A percentile compares a stretch with the other conserved stretches of the same genome.
phyloP scores from a whole-genome alignment of 2,113 vertebrate genomes.

The Pelusios castaneus region DNA sequence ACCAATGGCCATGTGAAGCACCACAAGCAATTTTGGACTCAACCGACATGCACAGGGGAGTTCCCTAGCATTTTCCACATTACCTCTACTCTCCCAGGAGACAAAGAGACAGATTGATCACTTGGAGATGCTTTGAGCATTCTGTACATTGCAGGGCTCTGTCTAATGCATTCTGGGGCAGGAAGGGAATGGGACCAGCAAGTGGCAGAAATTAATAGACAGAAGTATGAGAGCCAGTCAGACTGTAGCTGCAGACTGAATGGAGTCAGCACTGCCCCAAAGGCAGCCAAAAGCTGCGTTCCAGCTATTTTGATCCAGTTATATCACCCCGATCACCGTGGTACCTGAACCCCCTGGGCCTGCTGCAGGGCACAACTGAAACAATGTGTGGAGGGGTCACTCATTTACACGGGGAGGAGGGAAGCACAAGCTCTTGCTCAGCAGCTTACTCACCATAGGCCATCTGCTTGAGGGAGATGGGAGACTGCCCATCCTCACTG shows the following conservation, averaged over 20 bases:
- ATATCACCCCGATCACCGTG: neutral
- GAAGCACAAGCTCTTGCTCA: neutral
- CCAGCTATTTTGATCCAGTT: neutral
- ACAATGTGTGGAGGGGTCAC: fast-evolving
- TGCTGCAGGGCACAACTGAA: neutral
- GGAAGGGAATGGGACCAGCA: neutral
- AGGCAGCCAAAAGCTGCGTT: neutral
- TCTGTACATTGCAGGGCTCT: neutral
- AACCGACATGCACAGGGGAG: fast-evolving
- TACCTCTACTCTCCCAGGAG: neutral
- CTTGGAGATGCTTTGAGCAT: neutral
- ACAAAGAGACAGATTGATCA: neutral
- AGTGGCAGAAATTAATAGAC: neutral
- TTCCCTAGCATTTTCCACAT: too few species aligned
- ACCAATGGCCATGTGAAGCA: fast-evolving
- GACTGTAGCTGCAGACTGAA: too few species aligned
- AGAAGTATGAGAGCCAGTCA: neutral
- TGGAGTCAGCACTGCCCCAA: too few species aligned
- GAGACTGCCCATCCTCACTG: constrained; percentile 78
- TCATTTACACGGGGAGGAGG: neutral
- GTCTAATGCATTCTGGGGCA: neutral
- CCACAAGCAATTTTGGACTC: fast-evolving
- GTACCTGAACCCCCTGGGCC: neutral
- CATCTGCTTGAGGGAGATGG: constrained; percentile 79
- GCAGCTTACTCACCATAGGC: constrained; percentile 77